Conservation (phyloP, 1,140 invertebrate genomes). For the Zaprionus vittiger region DNA sequence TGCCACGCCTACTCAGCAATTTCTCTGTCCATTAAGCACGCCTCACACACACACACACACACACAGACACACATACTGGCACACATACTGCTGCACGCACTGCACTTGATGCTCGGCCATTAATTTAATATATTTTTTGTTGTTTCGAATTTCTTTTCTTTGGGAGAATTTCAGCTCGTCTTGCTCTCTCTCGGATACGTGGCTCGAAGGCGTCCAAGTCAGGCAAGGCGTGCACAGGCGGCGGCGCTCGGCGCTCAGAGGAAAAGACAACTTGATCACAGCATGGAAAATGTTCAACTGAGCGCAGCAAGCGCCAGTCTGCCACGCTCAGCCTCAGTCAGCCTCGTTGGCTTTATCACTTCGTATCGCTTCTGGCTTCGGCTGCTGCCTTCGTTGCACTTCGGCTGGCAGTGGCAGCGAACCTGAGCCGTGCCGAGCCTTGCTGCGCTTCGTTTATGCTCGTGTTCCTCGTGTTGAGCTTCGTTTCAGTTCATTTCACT, state of each 20-base stretch:
- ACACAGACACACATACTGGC: constrained; percentile 10
- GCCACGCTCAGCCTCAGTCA: constrained; percentile 46
- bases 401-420: neutral
- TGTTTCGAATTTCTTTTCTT: constrained; percentile 20
- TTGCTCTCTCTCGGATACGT: constrained; percentile 51
- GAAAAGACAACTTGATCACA: constrained; percentile 82
- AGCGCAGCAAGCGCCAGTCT: constrained; percentile 64
- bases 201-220: constrained; percentile 63
- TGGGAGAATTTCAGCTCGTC: neutral
- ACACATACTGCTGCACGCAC: constrained; percentile 42
- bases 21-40: constrained; percentile 63
- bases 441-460: neutral
- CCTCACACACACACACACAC: constrained; percentile 28
- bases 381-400: neutral
- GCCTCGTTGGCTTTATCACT: constrained; percentile 58
- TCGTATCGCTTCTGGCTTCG: constrained; percentile 19
- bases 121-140: constrained; percentile 36
- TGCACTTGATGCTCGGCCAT: constrained; percentile 54
- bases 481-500: constrained; percentile 3
- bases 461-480: neutral
- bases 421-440: neutral
- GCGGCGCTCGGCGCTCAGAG: constrained; percentile 76
- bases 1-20: constrained; percentile 69
- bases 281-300: constrained; percentile 82
- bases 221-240: constrained; percentile 66